A percentile compares a stretch with the other conserved stretches of the same genome.
These are phyloP conservation scores for Rhimphoctona megacephalus DNA, from an alignment of 2,888 invertebrate genomes.

Conservation along the genomic window DNA sequence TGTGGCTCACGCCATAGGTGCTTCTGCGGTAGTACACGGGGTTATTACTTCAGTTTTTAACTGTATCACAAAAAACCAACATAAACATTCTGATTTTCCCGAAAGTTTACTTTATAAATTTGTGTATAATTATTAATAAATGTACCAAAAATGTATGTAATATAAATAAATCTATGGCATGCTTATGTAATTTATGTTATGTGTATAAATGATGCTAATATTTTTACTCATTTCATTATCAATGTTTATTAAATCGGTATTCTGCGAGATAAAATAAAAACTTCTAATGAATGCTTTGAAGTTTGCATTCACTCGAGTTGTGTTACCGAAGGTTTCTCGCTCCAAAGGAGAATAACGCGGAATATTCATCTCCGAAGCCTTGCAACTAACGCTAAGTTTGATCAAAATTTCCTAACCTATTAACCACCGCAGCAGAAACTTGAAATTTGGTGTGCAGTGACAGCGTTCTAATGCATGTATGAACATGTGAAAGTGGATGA, in stretches of 20 bases:
- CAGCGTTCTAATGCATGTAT: slow-evolving; percentile 17
- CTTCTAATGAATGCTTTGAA: slow-evolving; percentile 8
- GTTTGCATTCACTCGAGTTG: slow-evolving; percentile 20
- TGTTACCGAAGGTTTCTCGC: slow-evolving; percentile 40
- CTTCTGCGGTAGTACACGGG: no score
- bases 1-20: no score
- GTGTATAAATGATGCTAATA: background rate
- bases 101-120: no score
- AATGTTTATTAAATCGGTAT: background rate
- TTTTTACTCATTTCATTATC: background rate
- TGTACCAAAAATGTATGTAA: no score
- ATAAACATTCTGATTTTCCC: no score
- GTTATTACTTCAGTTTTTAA: no score
- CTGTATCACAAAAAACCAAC: no score
- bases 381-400: slow-evolving; percentile 56
- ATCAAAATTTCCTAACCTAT: slow-evolving; percentile 67
- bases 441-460: slow-evolving; percentile 49
- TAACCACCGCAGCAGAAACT: slow-evolving; percentile 53
- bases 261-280: background rate
- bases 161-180: no score
- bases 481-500: slow-evolving; percentile 13
- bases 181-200: no score
- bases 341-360: slow-evolving; percentile 40
- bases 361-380: slow-evolving; percentile 44
- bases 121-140: no score